Evolutionary conservation across 2,888 invertebrate genomes (phyloP).

Genomic region (Catocala nupta): DNA sequence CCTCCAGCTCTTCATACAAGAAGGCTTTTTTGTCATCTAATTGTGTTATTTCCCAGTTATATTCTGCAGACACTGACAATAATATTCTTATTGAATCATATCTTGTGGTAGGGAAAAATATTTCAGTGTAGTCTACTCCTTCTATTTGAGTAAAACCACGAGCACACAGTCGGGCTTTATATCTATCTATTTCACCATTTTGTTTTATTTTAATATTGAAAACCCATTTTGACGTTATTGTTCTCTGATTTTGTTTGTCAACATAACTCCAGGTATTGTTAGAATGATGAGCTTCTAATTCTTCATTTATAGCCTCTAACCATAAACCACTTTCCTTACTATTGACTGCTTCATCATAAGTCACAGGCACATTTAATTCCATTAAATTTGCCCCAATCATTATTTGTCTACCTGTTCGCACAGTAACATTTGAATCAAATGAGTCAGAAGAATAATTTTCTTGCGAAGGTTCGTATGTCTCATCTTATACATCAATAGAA

Average conservation of each 20-base stretch:
- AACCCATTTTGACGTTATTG: conserved; percentile 8
- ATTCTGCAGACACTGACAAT: conserved; percentile 1
- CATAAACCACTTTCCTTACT: neutral
- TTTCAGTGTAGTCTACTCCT: conserved; percentile 7
- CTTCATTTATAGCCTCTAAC: conserved; percentile 36
- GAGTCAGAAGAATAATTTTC: too few relatives aligned
- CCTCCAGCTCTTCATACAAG: conserved; percentile 7
- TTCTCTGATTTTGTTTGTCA: neutral
- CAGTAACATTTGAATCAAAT: too few relatives aligned
- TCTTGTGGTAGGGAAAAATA: conserved; percentile 4
- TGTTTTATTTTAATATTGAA: conserved; percentile 11
- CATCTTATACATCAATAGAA: neutral
- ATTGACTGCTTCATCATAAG: conserved; percentile 1
- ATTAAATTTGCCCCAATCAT: too few relatives aligned
- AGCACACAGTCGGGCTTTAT: conserved; percentile 24
- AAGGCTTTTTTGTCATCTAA: conserved; percentile 11
- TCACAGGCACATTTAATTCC: too few relatives aligned
- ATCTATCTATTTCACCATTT: conserved; percentile 15
- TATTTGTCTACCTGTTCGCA: too few relatives aligned
- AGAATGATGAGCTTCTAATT: conserved; percentile 18
- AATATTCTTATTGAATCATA: conserved; percentile 19
- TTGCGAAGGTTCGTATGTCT: too few relatives aligned
- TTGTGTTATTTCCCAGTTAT: too few relatives aligned
- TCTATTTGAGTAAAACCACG: conserved; percentile 8
- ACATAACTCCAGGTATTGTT: conserved; percentile 4